phyloP scores from a whole-genome alignment of 1,140 invertebrate species.

The Phymastichus coffea region DNA sequence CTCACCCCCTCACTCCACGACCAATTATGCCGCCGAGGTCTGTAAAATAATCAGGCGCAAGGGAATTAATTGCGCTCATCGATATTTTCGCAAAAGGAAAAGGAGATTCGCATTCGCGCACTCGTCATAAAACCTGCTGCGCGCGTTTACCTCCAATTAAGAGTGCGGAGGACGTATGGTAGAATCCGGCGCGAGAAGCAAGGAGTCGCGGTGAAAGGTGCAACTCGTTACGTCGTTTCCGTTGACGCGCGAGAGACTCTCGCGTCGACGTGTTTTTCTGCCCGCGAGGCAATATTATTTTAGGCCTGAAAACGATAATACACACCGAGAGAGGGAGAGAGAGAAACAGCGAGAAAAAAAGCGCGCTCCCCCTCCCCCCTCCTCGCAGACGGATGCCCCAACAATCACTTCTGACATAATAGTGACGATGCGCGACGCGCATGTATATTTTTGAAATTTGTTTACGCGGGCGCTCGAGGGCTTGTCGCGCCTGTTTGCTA shows the following conservation, averaged over 20 bases:
- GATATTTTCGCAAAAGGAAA: too few relatives aligned
- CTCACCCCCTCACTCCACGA: too few relatives aligned
- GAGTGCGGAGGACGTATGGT: too few relatives aligned
- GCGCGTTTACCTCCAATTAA: too few relatives aligned
- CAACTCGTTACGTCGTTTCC: background rate
- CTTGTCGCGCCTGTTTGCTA: too few relatives aligned
- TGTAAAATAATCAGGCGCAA: too few relatives aligned
- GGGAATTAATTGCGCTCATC: too few relatives aligned
- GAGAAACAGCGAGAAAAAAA: constrained; percentile 3
- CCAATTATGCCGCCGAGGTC: too few relatives aligned
- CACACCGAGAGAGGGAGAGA: background rate
- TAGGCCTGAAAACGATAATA: constrained; percentile 9
- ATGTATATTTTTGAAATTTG: constrained; percentile 5
- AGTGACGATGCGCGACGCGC: background rate
- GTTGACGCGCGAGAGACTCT: constrained; percentile 8
- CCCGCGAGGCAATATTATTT: constrained; percentile 22
- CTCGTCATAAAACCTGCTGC: too few relatives aligned
- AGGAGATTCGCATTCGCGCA: too few relatives aligned
- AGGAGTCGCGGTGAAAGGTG: constrained; percentile 1
- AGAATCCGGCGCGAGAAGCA: background rate
- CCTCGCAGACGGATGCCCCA: constrained; percentile 7
- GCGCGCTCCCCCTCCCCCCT: background rate
- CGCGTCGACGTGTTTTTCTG: constrained; percentile 13
- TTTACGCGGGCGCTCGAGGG: background rate
- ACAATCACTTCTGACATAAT: constrained; percentile 15